These are phyloP conservation scores for Anabacerthia variegaticeps DNA, from an alignment of 2,797 vertebrate genomes.

Conservation along the genomic window DNA sequence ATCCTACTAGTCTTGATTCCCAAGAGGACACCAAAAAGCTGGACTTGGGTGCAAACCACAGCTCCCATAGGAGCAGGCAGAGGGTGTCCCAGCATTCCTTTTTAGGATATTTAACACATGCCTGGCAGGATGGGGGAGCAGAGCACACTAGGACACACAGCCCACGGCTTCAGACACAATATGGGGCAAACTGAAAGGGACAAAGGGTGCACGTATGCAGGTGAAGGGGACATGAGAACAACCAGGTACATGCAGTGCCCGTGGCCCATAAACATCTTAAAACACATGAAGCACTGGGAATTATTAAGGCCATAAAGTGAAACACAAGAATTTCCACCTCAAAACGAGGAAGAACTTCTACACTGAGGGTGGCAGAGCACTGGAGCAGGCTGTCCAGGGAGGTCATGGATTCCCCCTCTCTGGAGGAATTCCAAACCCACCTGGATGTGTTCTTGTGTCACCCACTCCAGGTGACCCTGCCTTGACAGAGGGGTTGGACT, in stretches of 20 bases:
- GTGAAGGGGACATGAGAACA: no score
- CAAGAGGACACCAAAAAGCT: neutral
- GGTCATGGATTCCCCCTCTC: no score
- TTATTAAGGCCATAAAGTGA: neutral
- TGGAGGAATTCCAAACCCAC: neutral
- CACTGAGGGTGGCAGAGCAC: neutral
- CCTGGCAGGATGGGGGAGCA: neutral
- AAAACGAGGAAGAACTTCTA: neutral
- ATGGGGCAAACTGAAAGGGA: neutral
- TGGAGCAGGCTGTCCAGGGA: neutral
- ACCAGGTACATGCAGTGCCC: fast-evolving
- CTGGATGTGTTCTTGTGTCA: neutral
- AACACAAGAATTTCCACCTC: neutral
- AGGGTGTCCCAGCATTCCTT: fast-evolving
- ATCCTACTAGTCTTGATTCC: neutral
- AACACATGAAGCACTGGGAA: fast-evolving
- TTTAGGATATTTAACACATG: neutral
- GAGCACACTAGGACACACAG: fast-evolving
- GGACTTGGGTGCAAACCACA: neutral
- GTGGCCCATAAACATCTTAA: fast-evolving
- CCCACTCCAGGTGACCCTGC: neutral
- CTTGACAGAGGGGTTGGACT: neutral
- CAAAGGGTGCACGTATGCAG: fast-evolving
- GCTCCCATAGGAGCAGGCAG: neutral
- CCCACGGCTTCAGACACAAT: neutral